Evolutionary conservation across 2,797 vertebrate species (phyloP).

Genomic region (Brachyalestes nurse): DNA sequence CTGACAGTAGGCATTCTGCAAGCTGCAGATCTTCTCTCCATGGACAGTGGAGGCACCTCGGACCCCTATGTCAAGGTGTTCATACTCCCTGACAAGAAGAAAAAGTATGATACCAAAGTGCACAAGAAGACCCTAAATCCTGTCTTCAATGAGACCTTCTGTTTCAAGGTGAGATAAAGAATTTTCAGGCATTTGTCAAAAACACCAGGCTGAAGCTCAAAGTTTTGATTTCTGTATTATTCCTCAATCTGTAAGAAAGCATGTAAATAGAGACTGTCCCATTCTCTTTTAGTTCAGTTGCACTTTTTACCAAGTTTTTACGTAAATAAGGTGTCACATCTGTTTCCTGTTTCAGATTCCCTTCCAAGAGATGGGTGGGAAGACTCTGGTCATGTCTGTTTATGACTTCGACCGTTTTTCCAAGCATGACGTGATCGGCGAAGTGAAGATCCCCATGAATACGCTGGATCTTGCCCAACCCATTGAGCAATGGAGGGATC

Average conservation of each 20-base stretch:
- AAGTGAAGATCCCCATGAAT: conserved; percentile 95
- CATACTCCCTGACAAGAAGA: conserved; percentile 97
- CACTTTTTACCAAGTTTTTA: background rate
- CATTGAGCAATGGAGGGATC: conserved; percentile 94
- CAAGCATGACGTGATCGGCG: conserved; percentile 95
- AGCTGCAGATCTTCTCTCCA: conserved; percentile 92
- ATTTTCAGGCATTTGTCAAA: background rate
- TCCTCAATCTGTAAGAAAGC: background rate
- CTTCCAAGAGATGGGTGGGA: conserved; percentile 95
- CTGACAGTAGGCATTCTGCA: conserved; percentile 95
- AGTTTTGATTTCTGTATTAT: background rate
- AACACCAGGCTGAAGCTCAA: background rate
- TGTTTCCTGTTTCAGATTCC: conserved; percentile 83
- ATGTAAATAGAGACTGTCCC: background rate
- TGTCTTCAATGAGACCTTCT: conserved; percentile 94
- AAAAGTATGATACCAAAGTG: conserved; percentile 97
- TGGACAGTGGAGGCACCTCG: conserved; percentile 96
- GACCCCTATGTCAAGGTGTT: conserved; percentile 97
- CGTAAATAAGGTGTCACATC: background rate
- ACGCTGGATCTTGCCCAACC: conserved; percentile 94
- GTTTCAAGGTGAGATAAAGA: conserved; percentile 85
- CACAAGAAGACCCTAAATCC: conserved; percentile 98
- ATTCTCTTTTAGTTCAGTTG: background rate
- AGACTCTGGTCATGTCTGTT: conserved; percentile 94
- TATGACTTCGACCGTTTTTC: conserved; percentile 98